Conservation (phyloP, 2,113 vertebrate species). For the Colius striatus region DNA sequence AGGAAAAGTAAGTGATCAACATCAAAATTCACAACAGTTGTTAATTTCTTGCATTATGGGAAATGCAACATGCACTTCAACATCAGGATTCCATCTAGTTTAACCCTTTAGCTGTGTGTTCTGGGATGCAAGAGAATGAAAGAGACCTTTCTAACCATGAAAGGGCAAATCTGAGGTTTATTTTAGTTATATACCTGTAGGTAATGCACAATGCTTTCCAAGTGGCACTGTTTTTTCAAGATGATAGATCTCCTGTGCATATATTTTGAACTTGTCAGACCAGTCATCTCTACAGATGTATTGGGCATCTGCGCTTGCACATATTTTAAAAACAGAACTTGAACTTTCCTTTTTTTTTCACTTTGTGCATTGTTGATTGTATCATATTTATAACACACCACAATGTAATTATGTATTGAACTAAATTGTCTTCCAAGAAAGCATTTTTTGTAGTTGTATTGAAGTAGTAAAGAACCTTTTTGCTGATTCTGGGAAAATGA, state of each 20-base stretch:
- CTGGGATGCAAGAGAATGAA: neutral
- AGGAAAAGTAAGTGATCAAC: neutral
- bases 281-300: neutral
- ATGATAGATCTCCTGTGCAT: neutral
- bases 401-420: constrained; percentile 35
- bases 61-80: neutral
- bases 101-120: neutral
- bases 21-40: neutral
- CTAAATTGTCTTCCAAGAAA: constrained; percentile 5
- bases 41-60: neutral
- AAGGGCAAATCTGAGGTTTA: neutral
- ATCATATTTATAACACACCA: neutral
- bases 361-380: constrained; percentile 16
- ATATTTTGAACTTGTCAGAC: neutral
- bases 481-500: neutral
- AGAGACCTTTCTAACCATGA: neutral
- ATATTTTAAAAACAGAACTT: neutral
- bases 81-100: neutral
- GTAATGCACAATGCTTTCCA: neutral
- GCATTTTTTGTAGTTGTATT: neutral
- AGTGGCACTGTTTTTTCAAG: neutral
- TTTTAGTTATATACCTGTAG: neutral
- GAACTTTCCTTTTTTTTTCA: neutral
- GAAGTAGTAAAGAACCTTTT: neutral
- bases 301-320: neutral